Base-by-base conservation (phyloP, 1,140 invertebrate species). In the Drosophila fuyamai region DNA sequence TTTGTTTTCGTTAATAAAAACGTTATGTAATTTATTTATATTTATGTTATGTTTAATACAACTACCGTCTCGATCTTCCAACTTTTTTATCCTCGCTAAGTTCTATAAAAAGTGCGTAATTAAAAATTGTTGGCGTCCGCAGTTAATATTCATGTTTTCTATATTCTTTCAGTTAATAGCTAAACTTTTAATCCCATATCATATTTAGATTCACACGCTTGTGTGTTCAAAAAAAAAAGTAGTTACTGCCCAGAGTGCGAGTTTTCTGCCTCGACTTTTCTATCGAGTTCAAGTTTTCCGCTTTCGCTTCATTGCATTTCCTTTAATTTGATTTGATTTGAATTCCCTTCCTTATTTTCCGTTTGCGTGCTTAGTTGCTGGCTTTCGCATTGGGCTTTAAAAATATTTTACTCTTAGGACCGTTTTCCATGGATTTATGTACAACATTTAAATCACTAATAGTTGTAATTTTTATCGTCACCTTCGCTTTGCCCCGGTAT, bases 361-460 rank as follows among this genome's bases (percentile, higher is more conserved):
- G 56, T 76, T 82, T 76, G 76, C 66, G 67, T 81, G 68, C 63
- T 60, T 68, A 65, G 71, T 70, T 76, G 51, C 41, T 43, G 50
- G 16, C 12, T 55, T 82, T 76, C 48, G 59, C 68, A n/a, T 73
- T 79, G 78, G 70, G 59, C 60, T 83, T 79, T 86, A 80, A 79
- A 89, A 78, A 88, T 83, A 72, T 47, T 65, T 35, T 71, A 74
- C 32, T 50, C 68, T 78, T 86, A 88, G 81, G 82, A 73, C 76
- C 75, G 53, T 67, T 67, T 44, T 53, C 55, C 56, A 16, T 77
- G 59, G 55, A 61, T 67, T 83, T 88, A 88, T 88, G 60, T 88
- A 88, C 83, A 88, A 88, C 79, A 89, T 88, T 83, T 89, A 88
- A 78, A 70, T 89, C 74, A 71, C 83, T 89, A 88, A 80, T 80